A percentile compares a stretch with the other conserved stretches of the same genome.
Conservation (phyloP, 1,140 invertebrate species). For the Steinernema khuongi region DNA sequence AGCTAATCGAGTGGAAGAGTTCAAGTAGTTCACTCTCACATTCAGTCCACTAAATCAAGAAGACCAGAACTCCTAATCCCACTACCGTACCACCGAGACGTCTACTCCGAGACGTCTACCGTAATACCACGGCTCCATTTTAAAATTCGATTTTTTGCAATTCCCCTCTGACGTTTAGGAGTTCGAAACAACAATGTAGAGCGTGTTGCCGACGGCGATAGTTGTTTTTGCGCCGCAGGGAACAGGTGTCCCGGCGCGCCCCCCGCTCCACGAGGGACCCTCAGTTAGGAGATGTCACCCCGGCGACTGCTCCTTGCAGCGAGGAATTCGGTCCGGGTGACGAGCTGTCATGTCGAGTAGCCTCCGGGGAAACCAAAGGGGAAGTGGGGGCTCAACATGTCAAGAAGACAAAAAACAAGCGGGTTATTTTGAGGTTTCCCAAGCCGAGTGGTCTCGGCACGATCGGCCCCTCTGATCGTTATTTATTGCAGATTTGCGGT, state of each 20-base stretch:
- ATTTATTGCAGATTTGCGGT: conserved; percentile 51
- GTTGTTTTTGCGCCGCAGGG: neutral
- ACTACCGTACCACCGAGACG: no score
- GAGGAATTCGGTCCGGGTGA: neutral
- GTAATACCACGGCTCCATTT: no score
- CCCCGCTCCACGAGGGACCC: neutral
- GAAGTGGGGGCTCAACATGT: no score
- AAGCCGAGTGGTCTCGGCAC: neutral
- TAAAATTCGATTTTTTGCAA: no score
- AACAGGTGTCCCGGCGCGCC: neutral
- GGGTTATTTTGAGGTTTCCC: conserved; percentile 4
- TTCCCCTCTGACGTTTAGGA: neutral
- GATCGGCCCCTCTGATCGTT: neutral
- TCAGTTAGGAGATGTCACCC: neutral
- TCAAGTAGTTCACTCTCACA: no score
- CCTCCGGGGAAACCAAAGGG: neutral
- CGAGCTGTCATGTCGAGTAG: neutral
- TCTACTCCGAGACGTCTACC: no score
- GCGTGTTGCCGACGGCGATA: conserved; percentile 1
- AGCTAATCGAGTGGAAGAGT: no score
- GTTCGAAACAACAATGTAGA: conserved; percentile 3
- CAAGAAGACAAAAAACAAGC: neutral
- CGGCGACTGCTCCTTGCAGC: neutral
- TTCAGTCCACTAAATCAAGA: no score
- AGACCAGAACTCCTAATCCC: no score